Evolutionary conservation across 2,797 vertebrate species (phyloP).

Genomic region (Nannoperca obscura): DNA sequence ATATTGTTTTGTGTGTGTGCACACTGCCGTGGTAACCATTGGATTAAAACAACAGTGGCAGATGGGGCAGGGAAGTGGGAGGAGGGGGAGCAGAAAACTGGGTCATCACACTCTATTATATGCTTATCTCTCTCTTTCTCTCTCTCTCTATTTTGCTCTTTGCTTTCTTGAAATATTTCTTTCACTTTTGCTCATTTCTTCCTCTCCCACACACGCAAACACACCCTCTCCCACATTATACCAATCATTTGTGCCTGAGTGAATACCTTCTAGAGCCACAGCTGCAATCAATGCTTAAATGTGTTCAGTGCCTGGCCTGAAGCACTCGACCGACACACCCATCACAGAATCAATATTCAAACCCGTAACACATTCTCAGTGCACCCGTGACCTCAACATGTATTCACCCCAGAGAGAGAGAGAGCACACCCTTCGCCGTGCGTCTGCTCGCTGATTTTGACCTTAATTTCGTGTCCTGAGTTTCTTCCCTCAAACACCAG

Average conservation of each 20-base stretch:
- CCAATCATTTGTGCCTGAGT: conserved; percentile 33
- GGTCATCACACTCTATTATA: conserved; percentile 70
- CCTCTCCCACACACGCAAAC: not conserved
- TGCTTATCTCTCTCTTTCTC: conserved; percentile 31
- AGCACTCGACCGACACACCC: conserved; percentile 26
- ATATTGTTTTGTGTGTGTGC: conserved; percentile 19
- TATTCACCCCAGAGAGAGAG: not conserved
- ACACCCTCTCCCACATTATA: not conserved
- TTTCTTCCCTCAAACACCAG: not conserved
- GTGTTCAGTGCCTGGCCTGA: conserved; percentile 39
- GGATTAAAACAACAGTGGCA: conserved; percentile 81
- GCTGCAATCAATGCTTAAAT: conserved; percentile 54
- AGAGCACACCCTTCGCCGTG: no score
- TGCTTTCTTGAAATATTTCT: conserved; percentile 48
- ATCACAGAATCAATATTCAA: conserved; percentile 56
- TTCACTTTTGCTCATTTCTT: not conserved
- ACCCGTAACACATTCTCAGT: conserved; percentile 44
- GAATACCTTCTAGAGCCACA: conserved; percentile 36
- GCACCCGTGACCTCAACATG: conserved; percentile 48
- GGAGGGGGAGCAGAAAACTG: conserved; percentile 68
- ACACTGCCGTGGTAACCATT: conserved; percentile 58
- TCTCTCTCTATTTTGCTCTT: conserved; percentile 37
- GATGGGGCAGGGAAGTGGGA: conserved; percentile 73
- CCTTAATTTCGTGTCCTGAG: conserved; percentile 14
- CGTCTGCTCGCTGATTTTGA: not conserved